Conservation (phyloP, 2,888 invertebrate species). For the Dendrolimus houi region DNA sequence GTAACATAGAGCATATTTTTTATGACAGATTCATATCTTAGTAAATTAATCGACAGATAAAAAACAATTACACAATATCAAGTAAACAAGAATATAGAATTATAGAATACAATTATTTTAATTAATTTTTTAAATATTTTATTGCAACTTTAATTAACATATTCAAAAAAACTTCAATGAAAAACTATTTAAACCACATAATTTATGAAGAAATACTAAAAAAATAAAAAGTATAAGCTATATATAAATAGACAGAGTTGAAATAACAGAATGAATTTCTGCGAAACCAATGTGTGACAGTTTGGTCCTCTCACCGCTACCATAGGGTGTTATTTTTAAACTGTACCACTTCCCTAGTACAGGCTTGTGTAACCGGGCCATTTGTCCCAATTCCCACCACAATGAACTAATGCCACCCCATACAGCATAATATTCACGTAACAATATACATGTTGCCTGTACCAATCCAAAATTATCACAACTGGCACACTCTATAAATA, state of each 20-base stretch:
- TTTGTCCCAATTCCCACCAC: constrained; percentile 15
- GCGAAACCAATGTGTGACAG: constrained; percentile 33
- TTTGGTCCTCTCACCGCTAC: constrained; percentile 33
- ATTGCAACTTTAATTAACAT: too few species aligned
- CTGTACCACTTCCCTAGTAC: constrained; percentile 41
- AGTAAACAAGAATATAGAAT: too few species aligned
- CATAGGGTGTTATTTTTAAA: constrained; percentile 55
- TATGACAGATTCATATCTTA: background rate
- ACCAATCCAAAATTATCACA: constrained; percentile 48
- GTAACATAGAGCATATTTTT: too few species aligned
- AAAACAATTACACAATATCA: too few species aligned
- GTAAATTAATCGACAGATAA: too few species aligned
- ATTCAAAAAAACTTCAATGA: too few species aligned
- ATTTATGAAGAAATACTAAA: too few species aligned
- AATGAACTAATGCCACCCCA: constrained; percentile 1
- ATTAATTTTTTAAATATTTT: too few species aligned
- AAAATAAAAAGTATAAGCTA: too few species aligned
- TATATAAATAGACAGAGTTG: constrained; percentile 38
- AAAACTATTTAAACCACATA: too few species aligned
- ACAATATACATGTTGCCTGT: constrained; percentile 16
- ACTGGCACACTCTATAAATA: constrained; percentile 54
- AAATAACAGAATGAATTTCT: constrained; percentile 45
- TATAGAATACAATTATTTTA: too few species aligned
- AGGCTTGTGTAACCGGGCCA: constrained; percentile 22
- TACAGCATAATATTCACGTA: background rate